Evolutionary conservation across 2,113 vertebrate species (phyloP), one percentile per base, ranked within the genome.

Genomic region (Nerophis lumbriciformis): DNA sequence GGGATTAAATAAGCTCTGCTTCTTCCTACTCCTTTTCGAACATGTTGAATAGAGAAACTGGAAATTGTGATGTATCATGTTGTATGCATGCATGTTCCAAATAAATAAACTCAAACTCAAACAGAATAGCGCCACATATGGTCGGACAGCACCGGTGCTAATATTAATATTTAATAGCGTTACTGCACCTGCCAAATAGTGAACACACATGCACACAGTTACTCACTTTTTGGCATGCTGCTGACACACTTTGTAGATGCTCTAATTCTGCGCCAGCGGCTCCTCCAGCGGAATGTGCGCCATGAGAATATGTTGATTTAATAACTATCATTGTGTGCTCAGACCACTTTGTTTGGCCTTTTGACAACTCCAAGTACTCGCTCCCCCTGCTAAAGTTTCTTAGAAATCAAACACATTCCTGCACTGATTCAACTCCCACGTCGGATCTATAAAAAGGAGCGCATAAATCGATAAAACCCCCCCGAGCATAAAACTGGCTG

Each of bases 111-210:
- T n/a, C n/a, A n/a, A n/a, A n/a, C n/a, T n/a, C n/a, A n/a, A n/a
- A n/a, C 56, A 81, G 50, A 66, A 73, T 14, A 36, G 57, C 53
- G 53, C 55, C 64, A 78, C 56, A 65, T 65, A 77, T 78, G 56
- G 69, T 70, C 59, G 52, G 57, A 61, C 13, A 61, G 59, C 68
- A 66, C 52, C 9, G 13, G 44, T 66, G 63, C 65, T 74, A 67
- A 66, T 65, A 60, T 65, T 76, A 65, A 77, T 69, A 55, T 62
- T 65, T 76, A 65, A 77, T 69, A 55, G 37, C 66, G 66, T 53
- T 37, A 37, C 58, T 65, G 51, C 71, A 82, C 50, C 61, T 67
- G 75, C 67, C 62, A 72, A 61, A 69, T 58, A 69, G 68, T 67
- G 60, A 37, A 37, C 53, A 66, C 42, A 28, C 37, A 71, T 28